Conservation (phyloP, 2,113 vertebrate genomes). For the Hippolais icterina region DNA sequence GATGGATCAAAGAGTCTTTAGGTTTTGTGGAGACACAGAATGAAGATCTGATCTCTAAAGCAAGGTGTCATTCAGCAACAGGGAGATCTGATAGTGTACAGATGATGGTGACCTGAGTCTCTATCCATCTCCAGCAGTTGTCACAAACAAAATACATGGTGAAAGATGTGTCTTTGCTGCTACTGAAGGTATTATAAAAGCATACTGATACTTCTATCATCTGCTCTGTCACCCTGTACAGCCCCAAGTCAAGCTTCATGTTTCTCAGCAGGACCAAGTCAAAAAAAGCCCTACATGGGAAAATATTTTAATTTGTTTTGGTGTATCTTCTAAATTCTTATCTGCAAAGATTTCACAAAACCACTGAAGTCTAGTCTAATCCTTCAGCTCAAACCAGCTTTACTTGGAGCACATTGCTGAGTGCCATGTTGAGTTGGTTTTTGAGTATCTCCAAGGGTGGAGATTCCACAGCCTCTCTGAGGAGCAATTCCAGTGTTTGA, state of each 20-base stretch:
- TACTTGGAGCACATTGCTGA: background rate
- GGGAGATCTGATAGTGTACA: background rate
- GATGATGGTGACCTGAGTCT: background rate
- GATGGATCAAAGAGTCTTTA: background rate
- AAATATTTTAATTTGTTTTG: background rate
- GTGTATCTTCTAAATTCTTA: background rate
- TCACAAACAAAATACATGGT: background rate
- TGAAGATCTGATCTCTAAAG: slow-evolving; percentile 20
- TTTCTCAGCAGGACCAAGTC: background rate
- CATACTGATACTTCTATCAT: background rate
- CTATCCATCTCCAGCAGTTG: background rate
- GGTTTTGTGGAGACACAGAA: background rate
- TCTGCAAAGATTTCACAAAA: background rate
- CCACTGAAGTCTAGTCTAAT: background rate
- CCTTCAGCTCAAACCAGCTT: background rate
- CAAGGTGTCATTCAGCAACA: background rate
- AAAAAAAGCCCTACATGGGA: background rate
- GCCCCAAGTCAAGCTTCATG: background rate
- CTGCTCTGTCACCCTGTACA: background rate
- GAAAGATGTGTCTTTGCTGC: background rate
- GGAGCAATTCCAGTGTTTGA: background rate
- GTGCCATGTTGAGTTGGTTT: rapidly evolving
- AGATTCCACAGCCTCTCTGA: background rate
- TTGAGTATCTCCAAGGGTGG: background rate
- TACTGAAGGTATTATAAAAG: background rate